A percentile compares a stretch with the other conserved stretches of the same genome.
Evolutionary conservation across 2,797 vertebrate genomes (phyloP).

Genomic region (Enteromius paludinosus): DNA sequence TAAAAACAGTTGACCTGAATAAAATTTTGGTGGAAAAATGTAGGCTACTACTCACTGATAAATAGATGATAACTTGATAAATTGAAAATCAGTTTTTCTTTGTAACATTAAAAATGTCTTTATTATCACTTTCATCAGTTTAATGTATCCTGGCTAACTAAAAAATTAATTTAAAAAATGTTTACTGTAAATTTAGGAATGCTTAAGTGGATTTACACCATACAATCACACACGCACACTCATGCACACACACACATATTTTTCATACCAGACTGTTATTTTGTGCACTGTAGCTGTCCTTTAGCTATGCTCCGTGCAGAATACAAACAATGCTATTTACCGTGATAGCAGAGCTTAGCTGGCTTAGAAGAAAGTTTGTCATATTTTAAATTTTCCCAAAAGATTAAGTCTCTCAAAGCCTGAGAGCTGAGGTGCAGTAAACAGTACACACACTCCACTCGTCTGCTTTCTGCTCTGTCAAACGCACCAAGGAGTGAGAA

Average conservation of each 20-base stretch:
- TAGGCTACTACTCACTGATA: background rate
- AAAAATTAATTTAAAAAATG: background rate
- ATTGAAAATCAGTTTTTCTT: no score
- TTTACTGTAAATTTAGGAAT: background rate
- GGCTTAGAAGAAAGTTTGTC: constrained; percentile 35
- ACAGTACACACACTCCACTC: constrained; percentile 1
- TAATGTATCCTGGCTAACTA: background rate
- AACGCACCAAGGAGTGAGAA: constrained; percentile 32
- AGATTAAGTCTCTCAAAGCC: constrained; percentile 23
- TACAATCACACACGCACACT: background rate
- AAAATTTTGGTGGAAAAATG: background rate
- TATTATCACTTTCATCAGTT: background rate
- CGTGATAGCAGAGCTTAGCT: constrained; percentile 24
- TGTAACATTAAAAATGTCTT: background rate
- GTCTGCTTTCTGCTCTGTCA: constrained; percentile 14
- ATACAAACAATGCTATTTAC: constrained; percentile 36
- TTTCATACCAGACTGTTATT: background rate
- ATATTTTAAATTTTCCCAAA: constrained; percentile 38
- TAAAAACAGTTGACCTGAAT: background rate
- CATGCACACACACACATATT: background rate
- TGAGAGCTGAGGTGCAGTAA: constrained; percentile 21
- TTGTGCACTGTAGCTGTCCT: background rate
- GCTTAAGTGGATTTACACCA: background rate
- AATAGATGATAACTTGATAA: background rate
- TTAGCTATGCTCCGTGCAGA: background rate